phyloP scores from a whole-genome alignment of 2,113 vertebrate species.

The Rhinolophus sinicus region DNA sequence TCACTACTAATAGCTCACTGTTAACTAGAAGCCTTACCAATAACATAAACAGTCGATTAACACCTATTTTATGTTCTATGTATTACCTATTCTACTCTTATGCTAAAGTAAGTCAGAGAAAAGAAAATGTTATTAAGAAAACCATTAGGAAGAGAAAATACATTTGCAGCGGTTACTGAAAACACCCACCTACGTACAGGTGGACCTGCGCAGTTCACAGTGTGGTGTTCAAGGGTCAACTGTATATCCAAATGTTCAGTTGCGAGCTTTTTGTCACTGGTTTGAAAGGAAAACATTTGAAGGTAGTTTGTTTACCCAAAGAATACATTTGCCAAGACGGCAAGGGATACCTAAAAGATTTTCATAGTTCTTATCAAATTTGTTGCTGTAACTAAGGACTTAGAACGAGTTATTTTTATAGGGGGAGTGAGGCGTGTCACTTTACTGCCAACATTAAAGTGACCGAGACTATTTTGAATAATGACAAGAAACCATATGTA shows the following conservation, averaged over 20 bases:
- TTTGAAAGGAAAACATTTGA: neutral
- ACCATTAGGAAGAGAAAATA: neutral
- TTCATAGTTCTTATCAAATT: neutral
- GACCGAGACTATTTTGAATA: conserved; percentile 32
- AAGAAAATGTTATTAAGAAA: neutral
- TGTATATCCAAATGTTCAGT: neutral
- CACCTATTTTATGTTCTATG: neutral
- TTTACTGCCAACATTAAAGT: neutral
- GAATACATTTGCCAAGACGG: neutral
- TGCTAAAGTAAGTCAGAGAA: neutral
- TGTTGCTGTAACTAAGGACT: neutral
- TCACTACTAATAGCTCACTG: neutral
- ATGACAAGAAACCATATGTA: neutral
- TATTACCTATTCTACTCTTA: neutral
- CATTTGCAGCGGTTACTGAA: neutral
- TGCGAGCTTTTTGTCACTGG: neutral
- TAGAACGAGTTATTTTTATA: neutral
- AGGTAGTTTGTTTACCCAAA: neutral
- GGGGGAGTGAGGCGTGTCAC: neutral
- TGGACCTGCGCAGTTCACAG: neutral
- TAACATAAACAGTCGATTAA: neutral
- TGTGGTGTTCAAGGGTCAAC: neutral
- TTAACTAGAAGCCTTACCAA: neutral
- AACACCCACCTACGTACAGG: neutral
- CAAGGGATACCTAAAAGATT: neutral